Conservation (phyloP, 2,888 invertebrate species). For the Amphipyra berbera region DNA sequence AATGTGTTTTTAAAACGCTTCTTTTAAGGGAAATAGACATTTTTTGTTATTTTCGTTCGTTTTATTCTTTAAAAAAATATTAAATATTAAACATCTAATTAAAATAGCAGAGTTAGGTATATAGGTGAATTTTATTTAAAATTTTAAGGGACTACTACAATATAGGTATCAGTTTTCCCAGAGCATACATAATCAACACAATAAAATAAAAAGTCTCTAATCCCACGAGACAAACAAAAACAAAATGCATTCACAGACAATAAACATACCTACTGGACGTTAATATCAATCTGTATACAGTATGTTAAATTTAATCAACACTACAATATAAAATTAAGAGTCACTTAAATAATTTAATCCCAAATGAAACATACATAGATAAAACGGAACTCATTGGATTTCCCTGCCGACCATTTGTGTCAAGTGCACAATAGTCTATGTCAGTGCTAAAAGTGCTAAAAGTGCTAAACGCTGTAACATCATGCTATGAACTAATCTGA, state of each 20-base stretch:
- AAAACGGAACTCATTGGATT: not conserved
- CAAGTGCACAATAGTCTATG: slow-evolving; percentile 6
- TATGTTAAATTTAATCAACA: not conserved
- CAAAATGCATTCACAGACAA: no score
- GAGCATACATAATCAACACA: no score
- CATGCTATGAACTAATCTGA: slow-evolving; percentile 29
- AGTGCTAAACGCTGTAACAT: slow-evolving; percentile 37
- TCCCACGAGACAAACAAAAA: no score
- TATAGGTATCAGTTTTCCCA: no score
- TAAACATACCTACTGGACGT: no score
- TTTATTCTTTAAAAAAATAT: not conserved
- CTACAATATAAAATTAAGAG: not conserved
- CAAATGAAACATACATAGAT: slow-evolving; percentile 1
- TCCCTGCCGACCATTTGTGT: not conserved
- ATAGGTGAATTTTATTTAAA: no score
- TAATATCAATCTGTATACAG: no score
- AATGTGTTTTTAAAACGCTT: slow-evolving; percentile 2
- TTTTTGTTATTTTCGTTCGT: no score
- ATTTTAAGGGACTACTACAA: no score
- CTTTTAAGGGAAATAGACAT: not conserved
- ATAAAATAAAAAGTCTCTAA: no score
- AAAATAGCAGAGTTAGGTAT: no score
- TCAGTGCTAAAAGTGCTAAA: slow-evolving; percentile 26
- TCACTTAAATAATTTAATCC: not conserved
- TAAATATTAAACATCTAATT: no score